Evolutionary conservation across 1,140 invertebrate genomes (phyloP), one percentile per base, ranked within the genome.

Genomic region (Eriosoma lanigerum): DNA sequence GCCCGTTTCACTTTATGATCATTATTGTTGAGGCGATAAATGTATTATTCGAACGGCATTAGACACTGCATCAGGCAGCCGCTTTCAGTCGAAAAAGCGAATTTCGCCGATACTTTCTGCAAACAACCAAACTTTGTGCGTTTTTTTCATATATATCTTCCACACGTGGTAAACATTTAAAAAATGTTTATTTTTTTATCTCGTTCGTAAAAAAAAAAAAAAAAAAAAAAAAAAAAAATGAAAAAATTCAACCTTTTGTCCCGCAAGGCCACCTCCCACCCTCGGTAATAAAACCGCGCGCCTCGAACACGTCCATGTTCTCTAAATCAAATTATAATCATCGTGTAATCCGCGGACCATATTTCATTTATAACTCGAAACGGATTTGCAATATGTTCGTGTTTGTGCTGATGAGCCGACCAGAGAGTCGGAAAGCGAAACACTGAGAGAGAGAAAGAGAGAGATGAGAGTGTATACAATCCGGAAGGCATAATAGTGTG

Each of bases 291-390:
- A n/a, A n/a, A n/a, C n/a, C n/a, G n/a, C n/a, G n/a, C n/a, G n/a
- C n/a, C n/a, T n/a, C n/a, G n/a, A n/a, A n/a, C n/a, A n/a, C n/a
- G n/a, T n/a, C n/a, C n/a, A n/a, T 50, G 13, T 64, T 64, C 60
- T 64, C 60, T 38, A 64, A 64, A 64, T 64, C 62, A 64, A 64
- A 64, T 64, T 64, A 64, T 64, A 64, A 64, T 64, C 62, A 38
- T 64, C 32, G 32, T 38, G 32, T 64, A 64, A 64, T 64, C 62
- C 62, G 12, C n/a, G 62, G 62, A 64, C 62, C 60, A n/a, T 62
- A 62, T 62, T 62, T 38, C 32, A 38, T 38, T 32, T 32, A 32
- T n/a, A 62, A 38, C 62, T 38, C 29, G 32, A 21, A 64, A 64
- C 62, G 62, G 62, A 64, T 64, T 64, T 38, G 62, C 62, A 44